A percentile compares a stretch with the other conserved stretches of the same genome.
Evolutionary conservation across 2,888 invertebrate genomes (phyloP).

Genomic region (Drosophila yooni): DNA sequence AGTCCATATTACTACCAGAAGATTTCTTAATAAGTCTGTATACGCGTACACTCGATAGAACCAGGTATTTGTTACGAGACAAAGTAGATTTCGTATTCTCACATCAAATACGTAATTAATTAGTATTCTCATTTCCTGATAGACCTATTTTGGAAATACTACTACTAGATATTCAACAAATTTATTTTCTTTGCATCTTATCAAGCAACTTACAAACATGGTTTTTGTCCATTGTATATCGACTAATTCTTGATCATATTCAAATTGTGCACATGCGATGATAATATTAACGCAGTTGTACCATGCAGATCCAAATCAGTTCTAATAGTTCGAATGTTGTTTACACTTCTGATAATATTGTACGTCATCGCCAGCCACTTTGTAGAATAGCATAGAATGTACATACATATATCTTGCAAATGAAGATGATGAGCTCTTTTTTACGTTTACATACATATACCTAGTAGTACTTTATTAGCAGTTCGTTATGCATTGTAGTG

Average conservation of each 20-base stretch:
- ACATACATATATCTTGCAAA: not conserved
- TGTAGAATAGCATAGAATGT: slow-evolving; percentile 4
- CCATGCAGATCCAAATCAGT: slow-evolving; percentile 9
- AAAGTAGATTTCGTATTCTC: slow-evolving; percentile 22
- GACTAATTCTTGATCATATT: slow-evolving; percentile 5
- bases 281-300: slow-evolving; percentile 4
- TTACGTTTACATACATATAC: slow-evolving; percentile 4
- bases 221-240: slow-evolving; percentile 3
- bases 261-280: slow-evolving; percentile 5
- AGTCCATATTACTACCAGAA: slow-evolving; percentile 85
- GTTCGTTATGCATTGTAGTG: slow-evolving; percentile 23
- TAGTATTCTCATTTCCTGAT: slow-evolving; percentile 6
- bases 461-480: slow-evolving; percentile 11
- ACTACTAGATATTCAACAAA: not conserved
- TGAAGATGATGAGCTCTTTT: slow-evolving; percentile 14
- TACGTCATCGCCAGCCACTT: slow-evolving; percentile 8
- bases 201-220: not conserved
- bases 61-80: slow-evolving; percentile 18
- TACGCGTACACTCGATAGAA: slow-evolving; percentile 44
- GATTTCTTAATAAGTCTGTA: slow-evolving; percentile 85
- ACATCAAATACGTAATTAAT: slow-evolving; percentile 3
- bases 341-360: slow-evolving; percentile 13
- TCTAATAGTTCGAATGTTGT: slow-evolving; percentile 9
- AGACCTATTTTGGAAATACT: slow-evolving; percentile 6
- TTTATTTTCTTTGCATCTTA: not conserved